A percentile compares a stretch with the other conserved stretches of the same genome.
Conservation (phyloP, 2,113 vertebrate genomes). For the Noturus placidus region DNA sequence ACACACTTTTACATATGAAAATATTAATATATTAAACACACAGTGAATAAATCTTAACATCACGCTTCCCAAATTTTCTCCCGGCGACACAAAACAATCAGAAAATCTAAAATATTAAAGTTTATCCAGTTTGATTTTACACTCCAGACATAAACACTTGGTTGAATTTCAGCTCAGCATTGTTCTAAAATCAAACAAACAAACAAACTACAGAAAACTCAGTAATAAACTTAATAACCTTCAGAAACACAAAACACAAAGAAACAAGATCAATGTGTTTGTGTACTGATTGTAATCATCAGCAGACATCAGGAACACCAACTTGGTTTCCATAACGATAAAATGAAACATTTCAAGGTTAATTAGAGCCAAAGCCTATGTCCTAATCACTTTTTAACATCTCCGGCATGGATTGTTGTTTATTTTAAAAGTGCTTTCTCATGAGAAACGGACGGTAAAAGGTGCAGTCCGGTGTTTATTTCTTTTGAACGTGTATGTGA, state of each 20-base stretch:
- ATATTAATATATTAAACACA: not conserved
- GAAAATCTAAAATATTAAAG: not conserved
- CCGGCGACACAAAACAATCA: not conserved
- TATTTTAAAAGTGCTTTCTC: not conserved
- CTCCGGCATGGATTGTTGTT: not conserved
- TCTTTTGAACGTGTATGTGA: rapidly evolving
- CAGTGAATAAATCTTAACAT: not conserved
- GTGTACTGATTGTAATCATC: not conserved
- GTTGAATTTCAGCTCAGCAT: not conserved
- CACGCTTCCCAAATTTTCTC: not conserved
- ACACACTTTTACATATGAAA: not conserved
- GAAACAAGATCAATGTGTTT: not conserved
- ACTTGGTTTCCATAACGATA: not conserved
- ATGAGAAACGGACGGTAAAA: not conserved
- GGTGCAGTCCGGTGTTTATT: not conserved
- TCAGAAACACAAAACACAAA: not conserved
- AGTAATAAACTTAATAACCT: not conserved
- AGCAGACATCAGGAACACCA: not conserved
- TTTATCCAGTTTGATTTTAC: not conserved
- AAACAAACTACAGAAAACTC: not conserved
- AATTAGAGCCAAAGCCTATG: not conserved
- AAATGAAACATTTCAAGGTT: not conserved
- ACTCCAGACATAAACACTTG: not conserved
- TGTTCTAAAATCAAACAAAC: not conserved
- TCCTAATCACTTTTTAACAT: not conserved